Evolutionary conservation across 2,113 vertebrate genomes (phyloP), one percentile per base, ranked within the genome.

Genomic region (Leucosticte australis): DNA sequence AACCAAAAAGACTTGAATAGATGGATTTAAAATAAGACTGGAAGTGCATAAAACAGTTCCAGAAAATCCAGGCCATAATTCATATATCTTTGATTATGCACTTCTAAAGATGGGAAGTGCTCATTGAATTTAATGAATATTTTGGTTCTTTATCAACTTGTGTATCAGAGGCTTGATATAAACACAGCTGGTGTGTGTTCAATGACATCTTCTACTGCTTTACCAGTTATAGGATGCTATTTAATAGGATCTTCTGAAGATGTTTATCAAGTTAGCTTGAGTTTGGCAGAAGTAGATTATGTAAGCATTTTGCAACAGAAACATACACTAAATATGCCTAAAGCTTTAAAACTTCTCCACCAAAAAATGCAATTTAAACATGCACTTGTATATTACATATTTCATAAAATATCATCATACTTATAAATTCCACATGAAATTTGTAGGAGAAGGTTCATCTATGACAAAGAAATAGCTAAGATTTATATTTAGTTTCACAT

Each of bases 161-260:
- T n/a, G 49, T 75, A 94, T 95, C 87, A 90, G 56, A 56, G 83
- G 52, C 21, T 81, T 41, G 79, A 90, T 57, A 83, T 90, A 96
- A 96, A 95, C 92, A 97, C 93, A 96, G 93, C 95, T 96, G 93
- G 47, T 93, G 52, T 90, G 76, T 93, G 76, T 93, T 92, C 92
- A 90, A 56, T 4, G 71, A 83, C 89, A 95, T 77, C 75, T 83
- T 62, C 86, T 67, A 69, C 59, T 31, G 64, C 85, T 90, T 59
- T 4, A 1, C 75, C 75, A 67, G 71, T 80, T 74, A 55, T 35
- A 81, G 47, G n/a, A 56, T 63, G 64, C 50, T 53, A 71, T 86
- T 93, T 86, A 86, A 64, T 52, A 52, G 91, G 64, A 59, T 47
- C 52, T 88, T 90, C 60, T 83, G 60, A 93, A 47, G 76, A 80